Evolutionary conservation across 2,113 vertebrate genomes (phyloP).

Genomic region (Chaetorhynchus papuensis): DNA sequence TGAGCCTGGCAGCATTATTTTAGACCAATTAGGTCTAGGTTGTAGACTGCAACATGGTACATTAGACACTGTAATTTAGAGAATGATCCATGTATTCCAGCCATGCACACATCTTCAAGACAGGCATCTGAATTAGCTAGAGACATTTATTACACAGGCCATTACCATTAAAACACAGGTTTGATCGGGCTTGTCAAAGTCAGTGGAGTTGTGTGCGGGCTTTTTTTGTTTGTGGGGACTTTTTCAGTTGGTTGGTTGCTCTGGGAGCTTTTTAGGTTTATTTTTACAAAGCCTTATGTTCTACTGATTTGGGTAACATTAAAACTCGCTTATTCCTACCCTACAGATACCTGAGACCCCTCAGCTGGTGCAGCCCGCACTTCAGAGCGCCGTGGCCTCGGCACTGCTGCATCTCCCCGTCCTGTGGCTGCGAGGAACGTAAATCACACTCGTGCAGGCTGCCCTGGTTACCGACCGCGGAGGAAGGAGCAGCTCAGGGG

Average conservation of each 20-base stretch:
- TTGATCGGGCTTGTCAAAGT: not conserved
- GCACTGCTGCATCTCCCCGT: too few relatives aligned
- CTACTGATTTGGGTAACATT: not conserved
- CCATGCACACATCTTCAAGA: not conserved
- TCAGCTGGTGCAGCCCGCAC: not conserved
- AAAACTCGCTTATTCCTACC: not conserved
- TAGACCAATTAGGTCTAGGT: not conserved
- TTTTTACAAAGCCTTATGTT: not conserved
- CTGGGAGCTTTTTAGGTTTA: too few relatives aligned
- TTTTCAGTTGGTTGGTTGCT: not conserved
- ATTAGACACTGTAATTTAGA: fast-evolving
- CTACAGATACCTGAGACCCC: not conserved
- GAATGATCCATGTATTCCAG: not conserved
- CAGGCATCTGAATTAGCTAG: not conserved
- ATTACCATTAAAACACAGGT: too few relatives aligned
- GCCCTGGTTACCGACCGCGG: not conserved
- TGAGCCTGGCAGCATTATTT: not conserved
- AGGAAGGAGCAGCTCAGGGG: too few relatives aligned
- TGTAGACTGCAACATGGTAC: not conserved
- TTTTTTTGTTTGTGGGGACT: fast-evolving
- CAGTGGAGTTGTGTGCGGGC: not conserved
- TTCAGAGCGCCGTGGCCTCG: fast-evolving
- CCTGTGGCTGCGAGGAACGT: not conserved
- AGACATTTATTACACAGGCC: not conserved
- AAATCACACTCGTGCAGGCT: fast-evolving